These are phyloP conservation scores for Abrostola tripartita DNA, from an alignment of 2,888 invertebrate species.

Conservation along the genomic window DNA sequence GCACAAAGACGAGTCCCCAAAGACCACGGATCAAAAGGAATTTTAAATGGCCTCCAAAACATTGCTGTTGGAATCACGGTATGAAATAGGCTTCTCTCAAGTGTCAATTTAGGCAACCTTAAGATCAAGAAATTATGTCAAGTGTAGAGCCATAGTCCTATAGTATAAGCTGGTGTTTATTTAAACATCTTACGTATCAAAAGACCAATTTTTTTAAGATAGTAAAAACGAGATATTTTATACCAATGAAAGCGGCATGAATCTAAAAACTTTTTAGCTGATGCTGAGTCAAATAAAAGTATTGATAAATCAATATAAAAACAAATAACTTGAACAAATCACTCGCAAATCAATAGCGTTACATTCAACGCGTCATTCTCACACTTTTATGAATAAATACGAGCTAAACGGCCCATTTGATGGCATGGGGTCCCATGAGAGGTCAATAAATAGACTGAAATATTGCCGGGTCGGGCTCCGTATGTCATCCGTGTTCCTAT, in stretches of 20 bases:
- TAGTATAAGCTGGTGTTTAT: too few species aligned
- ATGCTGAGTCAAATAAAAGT: too few species aligned
- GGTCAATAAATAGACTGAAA: slow-evolving; percentile 36
- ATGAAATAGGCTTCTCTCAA: neutral
- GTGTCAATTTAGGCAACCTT: neutral
- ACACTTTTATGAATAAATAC: slow-evolving; percentile 47
- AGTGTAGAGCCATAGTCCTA: too few species aligned
- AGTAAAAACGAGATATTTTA: too few species aligned
- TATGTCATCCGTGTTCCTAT: slow-evolving; percentile 39
- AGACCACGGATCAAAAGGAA: slow-evolving; percentile 33
- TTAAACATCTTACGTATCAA: too few species aligned
- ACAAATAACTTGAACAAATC: slow-evolving; percentile 11
- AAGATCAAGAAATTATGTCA: neutral
- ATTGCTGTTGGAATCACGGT: neutral
- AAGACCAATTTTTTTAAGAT: too few species aligned
- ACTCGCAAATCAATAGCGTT: slow-evolving; percentile 14
- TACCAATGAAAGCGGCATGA: neutral
- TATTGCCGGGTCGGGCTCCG: slow-evolving; percentile 30
- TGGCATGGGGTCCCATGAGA: slow-evolving; percentile 21
- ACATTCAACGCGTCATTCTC: slow-evolving; percentile 3
- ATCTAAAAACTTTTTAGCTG: too few species aligned
- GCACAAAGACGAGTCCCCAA: neutral
- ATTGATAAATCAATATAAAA: too few species aligned
- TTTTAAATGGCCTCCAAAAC: slow-evolving; percentile 31
- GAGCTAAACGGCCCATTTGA: slow-evolving; percentile 29